phyloP scores from a whole-genome alignment of 2,113 vertebrate genomes.

The Phoenicopterus ruber region DNA sequence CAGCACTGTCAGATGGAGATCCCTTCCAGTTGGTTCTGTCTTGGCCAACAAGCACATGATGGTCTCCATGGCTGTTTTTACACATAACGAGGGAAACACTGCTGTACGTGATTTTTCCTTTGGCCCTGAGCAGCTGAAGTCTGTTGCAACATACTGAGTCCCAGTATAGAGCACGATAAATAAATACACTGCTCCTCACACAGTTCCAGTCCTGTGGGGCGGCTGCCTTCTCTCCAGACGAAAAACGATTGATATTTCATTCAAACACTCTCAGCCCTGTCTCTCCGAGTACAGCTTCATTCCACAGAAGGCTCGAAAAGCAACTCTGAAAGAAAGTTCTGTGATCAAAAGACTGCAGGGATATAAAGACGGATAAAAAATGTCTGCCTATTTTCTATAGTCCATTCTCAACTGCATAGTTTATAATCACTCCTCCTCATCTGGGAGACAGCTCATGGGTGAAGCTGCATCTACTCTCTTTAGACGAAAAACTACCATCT shows the following conservation, averaged over 20 bases:
- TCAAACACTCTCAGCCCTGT: neutral
- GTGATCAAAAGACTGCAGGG: neutral
- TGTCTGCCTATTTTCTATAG: neutral
- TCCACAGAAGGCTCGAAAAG: neutral
- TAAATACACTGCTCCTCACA: neutral
- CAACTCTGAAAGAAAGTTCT: neutral
- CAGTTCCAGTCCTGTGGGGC: neutral
- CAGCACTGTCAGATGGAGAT: neutral
- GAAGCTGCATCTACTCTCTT: neutral
- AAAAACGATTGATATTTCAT: neutral
- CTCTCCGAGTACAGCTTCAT: neutral
- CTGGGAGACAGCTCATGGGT: neutral
- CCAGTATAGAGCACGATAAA: rapidly evolving
- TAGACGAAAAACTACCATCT: neutral
- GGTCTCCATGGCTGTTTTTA: neutral
- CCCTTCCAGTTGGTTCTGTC: neutral
- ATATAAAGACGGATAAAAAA: neutral
- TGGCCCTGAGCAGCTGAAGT: neutral
- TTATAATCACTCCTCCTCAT: neutral
- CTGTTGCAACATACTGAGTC: neutral
- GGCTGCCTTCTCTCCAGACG: neutral
- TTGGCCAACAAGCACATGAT: neutral
- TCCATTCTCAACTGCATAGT: neutral
- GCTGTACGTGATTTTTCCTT: neutral
- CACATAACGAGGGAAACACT: neutral